phyloP scores from a whole-genome alignment of 2,888 invertebrate genomes.

The Mimachlamys varia region DNA sequence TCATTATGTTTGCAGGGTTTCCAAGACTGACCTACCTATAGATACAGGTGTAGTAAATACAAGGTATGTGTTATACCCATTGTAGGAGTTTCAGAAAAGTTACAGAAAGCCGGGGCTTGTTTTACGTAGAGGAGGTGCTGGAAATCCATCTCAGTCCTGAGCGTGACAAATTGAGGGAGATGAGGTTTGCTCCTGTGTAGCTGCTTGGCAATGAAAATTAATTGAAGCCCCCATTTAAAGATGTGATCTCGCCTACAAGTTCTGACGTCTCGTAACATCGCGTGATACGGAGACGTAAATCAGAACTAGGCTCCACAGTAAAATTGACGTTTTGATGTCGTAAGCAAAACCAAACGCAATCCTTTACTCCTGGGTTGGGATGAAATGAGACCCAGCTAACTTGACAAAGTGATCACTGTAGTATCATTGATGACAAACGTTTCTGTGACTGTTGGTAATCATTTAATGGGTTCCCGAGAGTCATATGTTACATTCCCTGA shows the following conservation, averaged over 20 bases:
- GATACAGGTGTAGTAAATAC: too few species aligned
- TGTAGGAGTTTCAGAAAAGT: too few species aligned
- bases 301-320: neutral
- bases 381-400: neutral
- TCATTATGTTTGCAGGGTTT: too few species aligned
- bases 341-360: neutral
- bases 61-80: too few species aligned
- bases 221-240: conserved; percentile 23
- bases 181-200: neutral
- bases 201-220: conserved; percentile 15
- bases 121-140: neutral
- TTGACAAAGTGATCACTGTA: neutral
- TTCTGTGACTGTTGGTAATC: neutral
- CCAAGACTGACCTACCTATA: too few species aligned
- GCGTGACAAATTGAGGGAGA: conserved; percentile 9
- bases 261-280: neutral
- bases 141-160: neutral
- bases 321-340: conserved; percentile 11
- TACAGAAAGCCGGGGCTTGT: neutral
- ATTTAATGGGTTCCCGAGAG: neutral
- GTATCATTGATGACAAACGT: neutral
- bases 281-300: neutral
- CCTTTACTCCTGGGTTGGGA: neutral
- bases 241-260: neutral
- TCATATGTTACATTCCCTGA: neutral